Base-by-base conservation (phyloP, 2,888 invertebrate genomes). In the Liopterus haemorrhoidalis region DNA sequence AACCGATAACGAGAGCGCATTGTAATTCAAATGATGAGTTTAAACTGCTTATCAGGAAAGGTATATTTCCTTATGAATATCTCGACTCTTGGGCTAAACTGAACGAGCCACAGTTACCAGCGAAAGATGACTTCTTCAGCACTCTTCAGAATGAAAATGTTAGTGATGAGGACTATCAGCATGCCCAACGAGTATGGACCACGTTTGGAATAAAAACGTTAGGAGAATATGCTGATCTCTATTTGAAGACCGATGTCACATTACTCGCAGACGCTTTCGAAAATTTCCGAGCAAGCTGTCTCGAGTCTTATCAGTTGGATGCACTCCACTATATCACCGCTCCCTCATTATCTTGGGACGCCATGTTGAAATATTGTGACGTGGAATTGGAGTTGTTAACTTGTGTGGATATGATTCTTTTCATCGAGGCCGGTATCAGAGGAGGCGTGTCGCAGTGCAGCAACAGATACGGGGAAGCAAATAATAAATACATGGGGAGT, bases 371-470 rank as follows among this genome's bases (percentile, higher is more conserved):
- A 52, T 43, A 48, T 32, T 63, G 62, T 0, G 35, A 53, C 28
- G 44, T 63, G 9, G 39, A 58, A 39, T 37, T 66, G 15, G 58
- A 64, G 42, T 41, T 66, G 4, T 43, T 65, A 19, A 59, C 57
- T 2, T 62, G 67, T 45, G 49, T 60, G n/a, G 57, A 62, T 41
- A 63, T 59, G 58, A 15, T 60, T 35, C 37, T 58, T 18, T 61
- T 65, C 50, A 41, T 62, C 19, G 54, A 57, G 45, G 50, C 46
- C 21, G 59, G 60, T 3, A 57, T 65, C 40, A 45, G 60, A 19
- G 63, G 59, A 2, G 60, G 61, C 6, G 42, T 65, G 8, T 54
- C 54, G 16, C 57, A 62, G 49, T 61, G 62, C 40, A 48, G 42
- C 11, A 55, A 59, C 37, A 11, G 36, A 36, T 57, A 61, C 51